These are phyloP conservation scores for Syngnathus rostellatus DNA, from an alignment of 2,797 vertebrate genomes.

Conservation along the genomic window DNA sequence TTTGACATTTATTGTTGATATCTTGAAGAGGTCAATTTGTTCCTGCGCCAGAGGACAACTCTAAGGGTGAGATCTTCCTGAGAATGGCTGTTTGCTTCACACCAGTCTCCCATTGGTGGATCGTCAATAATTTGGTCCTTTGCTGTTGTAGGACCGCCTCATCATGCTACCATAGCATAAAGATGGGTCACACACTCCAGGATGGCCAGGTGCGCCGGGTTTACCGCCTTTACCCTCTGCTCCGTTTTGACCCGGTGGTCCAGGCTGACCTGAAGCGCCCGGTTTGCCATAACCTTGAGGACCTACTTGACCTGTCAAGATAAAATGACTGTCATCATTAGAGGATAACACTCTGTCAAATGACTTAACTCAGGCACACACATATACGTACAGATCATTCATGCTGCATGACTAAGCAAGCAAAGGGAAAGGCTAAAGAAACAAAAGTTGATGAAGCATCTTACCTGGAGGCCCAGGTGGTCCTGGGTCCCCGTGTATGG, in stretches of 20 bases:
- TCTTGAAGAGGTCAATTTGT: slow-evolving; percentile 74
- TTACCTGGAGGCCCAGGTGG: slow-evolving; percentile 83
- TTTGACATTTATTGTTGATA: not conserved
- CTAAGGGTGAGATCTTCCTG: slow-evolving; percentile 82
- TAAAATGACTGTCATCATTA: not conserved
- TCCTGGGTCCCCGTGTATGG: slow-evolving; percentile 77
- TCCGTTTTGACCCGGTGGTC: slow-evolving; percentile 78
- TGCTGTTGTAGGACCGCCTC: slow-evolving; percentile 85
- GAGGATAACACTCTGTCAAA: not conserved
- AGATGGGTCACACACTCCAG: slow-evolving; percentile 87
- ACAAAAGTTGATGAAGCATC: not conserved
- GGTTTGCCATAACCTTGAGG: slow-evolving; percentile 78
- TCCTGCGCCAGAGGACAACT: slow-evolving; percentile 63
- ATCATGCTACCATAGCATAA: slow-evolving; percentile 85
- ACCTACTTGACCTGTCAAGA: slow-evolving; percentile 78
- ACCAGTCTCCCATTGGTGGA: slow-evolving; percentile 46
- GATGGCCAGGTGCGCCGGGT: slow-evolving; percentile 78
- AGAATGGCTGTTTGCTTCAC: slow-evolving; percentile 68
- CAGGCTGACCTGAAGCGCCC: slow-evolving; percentile 79
- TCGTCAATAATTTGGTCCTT: slow-evolving; percentile 91
- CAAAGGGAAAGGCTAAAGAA: not conserved
- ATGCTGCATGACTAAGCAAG: not conserved
- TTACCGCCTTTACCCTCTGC: slow-evolving; percentile 79
- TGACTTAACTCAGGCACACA: too few relatives aligned
- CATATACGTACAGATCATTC: too few relatives aligned